phyloP scores from a whole-genome alignment of 2,888 invertebrate species.

The Noctua fimbriata region DNA sequence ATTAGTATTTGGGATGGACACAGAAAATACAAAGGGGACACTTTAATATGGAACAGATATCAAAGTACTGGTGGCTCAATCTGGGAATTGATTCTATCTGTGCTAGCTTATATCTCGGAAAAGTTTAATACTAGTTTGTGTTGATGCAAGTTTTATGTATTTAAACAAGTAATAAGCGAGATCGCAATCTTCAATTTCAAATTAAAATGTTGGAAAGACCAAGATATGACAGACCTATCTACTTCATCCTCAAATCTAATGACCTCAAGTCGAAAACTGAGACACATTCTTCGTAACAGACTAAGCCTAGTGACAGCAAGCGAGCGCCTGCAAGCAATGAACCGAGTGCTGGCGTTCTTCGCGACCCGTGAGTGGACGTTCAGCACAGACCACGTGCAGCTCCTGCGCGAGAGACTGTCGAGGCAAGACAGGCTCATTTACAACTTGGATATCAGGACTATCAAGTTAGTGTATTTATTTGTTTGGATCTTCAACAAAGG shows the following conservation, averaged over 20 bases:
- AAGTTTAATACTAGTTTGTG: background rate
- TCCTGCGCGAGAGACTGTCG: conserved; percentile 37
- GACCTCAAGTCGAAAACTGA: background rate
- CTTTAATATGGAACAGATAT: background rate
- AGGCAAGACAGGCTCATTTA: conserved; percentile 40
- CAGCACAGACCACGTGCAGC: conserved; percentile 27
- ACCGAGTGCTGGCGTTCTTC: conserved; percentile 27
- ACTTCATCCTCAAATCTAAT: too few species aligned
- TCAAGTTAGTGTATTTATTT: conserved; percentile 38
- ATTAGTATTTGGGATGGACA: background rate
- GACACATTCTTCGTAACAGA: conserved; percentile 17
- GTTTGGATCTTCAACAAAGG: too few species aligned
- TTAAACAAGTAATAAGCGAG: background rate
- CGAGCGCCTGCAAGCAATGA: conserved; percentile 48
- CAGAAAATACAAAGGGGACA: background rate
- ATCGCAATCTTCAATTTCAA: background rate
- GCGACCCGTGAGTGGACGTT: conserved; percentile 47
- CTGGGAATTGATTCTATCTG: background rate
- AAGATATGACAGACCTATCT: too few species aligned
- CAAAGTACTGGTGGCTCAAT: background rate
- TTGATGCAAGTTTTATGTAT: background rate
- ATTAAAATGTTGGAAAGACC: background rate
- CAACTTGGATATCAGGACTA: conserved; percentile 40
- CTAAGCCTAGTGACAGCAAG: conserved; percentile 35
- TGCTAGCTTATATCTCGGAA: background rate